Percentiles rank a stretch among this genome's conserved stretches.
Conservation (phyloP, 2,888 invertebrate species). For the Amiota communis region DNA sequence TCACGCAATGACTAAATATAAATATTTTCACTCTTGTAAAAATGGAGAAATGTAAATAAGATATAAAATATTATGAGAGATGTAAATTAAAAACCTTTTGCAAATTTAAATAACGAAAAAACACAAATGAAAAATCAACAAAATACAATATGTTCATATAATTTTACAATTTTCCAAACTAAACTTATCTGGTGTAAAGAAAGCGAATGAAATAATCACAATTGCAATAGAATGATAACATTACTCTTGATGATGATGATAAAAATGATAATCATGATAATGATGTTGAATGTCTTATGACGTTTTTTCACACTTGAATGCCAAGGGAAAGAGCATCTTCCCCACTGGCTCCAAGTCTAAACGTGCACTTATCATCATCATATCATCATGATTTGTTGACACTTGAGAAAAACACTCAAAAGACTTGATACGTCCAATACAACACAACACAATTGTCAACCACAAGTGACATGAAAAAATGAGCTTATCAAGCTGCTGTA, state of each 20-base stretch:
- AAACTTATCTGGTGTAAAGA: background rate
- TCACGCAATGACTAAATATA: too few relatives aligned
- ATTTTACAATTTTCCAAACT: background rate
- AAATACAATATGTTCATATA: too few relatives aligned
- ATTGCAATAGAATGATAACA: background rate
- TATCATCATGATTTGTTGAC: slow-evolving; percentile 9
- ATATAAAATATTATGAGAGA: background rate
- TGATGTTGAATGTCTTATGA: background rate
- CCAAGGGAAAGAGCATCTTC: slow-evolving; percentile 4
- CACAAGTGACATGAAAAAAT: background rate
- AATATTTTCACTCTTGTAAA: background rate
- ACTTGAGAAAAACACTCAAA: slow-evolving; percentile 8
- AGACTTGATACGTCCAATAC: background rate
- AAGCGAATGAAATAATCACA: background rate
- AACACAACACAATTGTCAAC: background rate
- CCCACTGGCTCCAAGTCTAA: background rate
- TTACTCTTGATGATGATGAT: too few relatives aligned
- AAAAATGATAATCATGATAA: too few relatives aligned
- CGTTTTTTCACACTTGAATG: slow-evolving; percentile 23
- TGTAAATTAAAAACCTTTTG: background rate
- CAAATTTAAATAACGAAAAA: background rate
- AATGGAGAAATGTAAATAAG: background rate
- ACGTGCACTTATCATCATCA: slow-evolving; percentile 7
- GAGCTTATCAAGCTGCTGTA: slow-evolving; percentile 23
- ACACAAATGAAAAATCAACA: background rate